Conservation (phyloP, 2,888 invertebrate species). For the Linnaemya vulpina region DNA sequence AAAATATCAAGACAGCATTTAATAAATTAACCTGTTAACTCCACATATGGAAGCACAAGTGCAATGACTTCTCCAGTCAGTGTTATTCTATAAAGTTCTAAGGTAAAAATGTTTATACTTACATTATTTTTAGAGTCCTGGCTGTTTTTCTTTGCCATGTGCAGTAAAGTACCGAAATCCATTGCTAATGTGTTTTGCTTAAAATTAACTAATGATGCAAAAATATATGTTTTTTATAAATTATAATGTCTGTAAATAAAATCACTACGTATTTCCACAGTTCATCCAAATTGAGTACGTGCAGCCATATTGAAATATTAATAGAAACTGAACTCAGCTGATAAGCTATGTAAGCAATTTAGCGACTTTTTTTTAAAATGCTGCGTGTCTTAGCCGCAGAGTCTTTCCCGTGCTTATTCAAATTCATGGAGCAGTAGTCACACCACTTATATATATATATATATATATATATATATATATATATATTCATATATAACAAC, state of each 20-base stretch:
- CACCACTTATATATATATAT: no score
- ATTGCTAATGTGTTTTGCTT: slow-evolving; percentile 76
- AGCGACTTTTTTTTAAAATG: not conserved
- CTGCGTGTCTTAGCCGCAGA: not conserved
- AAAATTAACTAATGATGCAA: slow-evolving; percentile 28
- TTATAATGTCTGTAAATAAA: slow-evolving; percentile 44
- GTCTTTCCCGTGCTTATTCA: no score
- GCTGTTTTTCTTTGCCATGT: slow-evolving; percentile 86
- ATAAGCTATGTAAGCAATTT: not conserved
- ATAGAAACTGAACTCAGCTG: slow-evolving; percentile 62
- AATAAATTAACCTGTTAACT: slow-evolving; percentile 17
- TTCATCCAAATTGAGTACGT: slow-evolving; percentile 55
- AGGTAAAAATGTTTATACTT: slow-evolving; percentile 67
- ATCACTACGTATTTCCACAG: slow-evolving; percentile 30
- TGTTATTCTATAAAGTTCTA: slow-evolving; percentile 26
- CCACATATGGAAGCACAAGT: slow-evolving; percentile 29
- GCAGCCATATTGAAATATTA: slow-evolving; percentile 62
- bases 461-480: no score
- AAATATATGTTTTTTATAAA: slow-evolving; percentile 24
- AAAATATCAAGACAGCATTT: not conserved
- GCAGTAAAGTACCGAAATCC: slow-evolving; percentile 87
- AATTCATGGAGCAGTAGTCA: no score
- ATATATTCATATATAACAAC: no score
- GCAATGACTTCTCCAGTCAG: slow-evolving; percentile 14
- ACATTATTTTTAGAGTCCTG: slow-evolving; percentile 81